Conservation (phyloP, 1,140 invertebrate genomes). For the Cyclina sinensis region DNA sequence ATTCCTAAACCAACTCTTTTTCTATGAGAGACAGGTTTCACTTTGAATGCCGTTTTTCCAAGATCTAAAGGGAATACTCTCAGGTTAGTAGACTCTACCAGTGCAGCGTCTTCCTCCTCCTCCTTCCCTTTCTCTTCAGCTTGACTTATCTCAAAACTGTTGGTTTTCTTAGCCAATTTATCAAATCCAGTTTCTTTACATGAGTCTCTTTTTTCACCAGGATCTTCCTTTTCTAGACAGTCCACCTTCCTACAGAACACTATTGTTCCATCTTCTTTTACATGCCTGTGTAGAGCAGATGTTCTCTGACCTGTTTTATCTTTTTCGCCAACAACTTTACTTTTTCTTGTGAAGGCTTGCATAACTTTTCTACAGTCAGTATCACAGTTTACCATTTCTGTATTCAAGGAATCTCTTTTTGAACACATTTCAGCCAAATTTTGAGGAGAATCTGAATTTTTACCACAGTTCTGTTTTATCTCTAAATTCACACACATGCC, state of each 20-base stretch:
- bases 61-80: not conserved
- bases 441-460: too few relatives aligned
- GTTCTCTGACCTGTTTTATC: not conserved
- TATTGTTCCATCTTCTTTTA: not conserved
- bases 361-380: not conserved
- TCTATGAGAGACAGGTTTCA: slow-evolving; percentile 4
- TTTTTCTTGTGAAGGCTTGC: too few relatives aligned
- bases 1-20: not conserved
- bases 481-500: not conserved
- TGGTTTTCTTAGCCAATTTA: not conserved
- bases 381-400: not conserved
- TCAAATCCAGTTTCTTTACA: not conserved
- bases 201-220: too few relatives aligned
- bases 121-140: not conserved
- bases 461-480: too few relatives aligned
- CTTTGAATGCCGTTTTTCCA: not conserved
- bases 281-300: slow-evolving; percentile 32
- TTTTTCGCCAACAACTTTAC: not conserved
- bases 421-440: not conserved
- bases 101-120: too few relatives aligned
- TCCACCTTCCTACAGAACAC: slow-evolving; percentile 25
- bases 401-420: not conserved
- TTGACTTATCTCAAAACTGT: not conserved
- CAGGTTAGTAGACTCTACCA: not conserved
- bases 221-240: not conserved